Base-by-base conservation (phyloP, 2,888 invertebrate species). In the Scelioninae gen. 1 region DNA sequence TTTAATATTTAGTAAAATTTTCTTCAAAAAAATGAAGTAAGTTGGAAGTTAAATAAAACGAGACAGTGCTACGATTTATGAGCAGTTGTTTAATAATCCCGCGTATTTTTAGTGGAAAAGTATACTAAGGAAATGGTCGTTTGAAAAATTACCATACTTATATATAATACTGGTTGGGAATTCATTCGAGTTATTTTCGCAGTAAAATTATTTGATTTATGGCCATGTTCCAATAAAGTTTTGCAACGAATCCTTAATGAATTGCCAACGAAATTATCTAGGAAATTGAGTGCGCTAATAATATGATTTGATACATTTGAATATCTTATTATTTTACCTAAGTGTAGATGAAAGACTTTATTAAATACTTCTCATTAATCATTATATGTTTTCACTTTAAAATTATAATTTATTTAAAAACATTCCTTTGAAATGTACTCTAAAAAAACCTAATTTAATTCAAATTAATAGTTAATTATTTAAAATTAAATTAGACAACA, bases 151-250 rank as follows among this genome's bases (percentile, higher is more conserved):
- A 58, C 58, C 49, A 47, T 49, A 47, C 58, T 51, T 58, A 58
- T 58, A 58, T 58, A 58, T 58, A 47, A 58, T 51, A 31, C 72
- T 72, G 43, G 72, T 72, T 43, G 40, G n/a, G 23, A 72, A 72
- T 72, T 62, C 60, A 72, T 72, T 53, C 53, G 8, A 23, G 43
- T 31, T 43, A 72, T 62, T 72, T 62, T 72, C 43, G 51, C 43
- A 15, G 13, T 51, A 53, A 72, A 53, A 72, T 72, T 72, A 31
- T 60, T 51, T 58, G 55, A 74, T 74, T 65, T 74, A 74, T 38
- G 13, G 43, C 34, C 60, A 15, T 60, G 31, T 60, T 49, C 71
- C 56, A 47, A 69, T 69, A 69, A 69, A 69, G 56, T 68, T 58
- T 38, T 8, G n/a, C 15, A 45, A 58, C 69, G 58, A 58, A 47